Percentiles rank a stretch among this genome's conserved stretches.
Evolutionary conservation across 2,888 invertebrate genomes (phyloP).

Genomic region (Dicyrtoma fusca): DNA sequence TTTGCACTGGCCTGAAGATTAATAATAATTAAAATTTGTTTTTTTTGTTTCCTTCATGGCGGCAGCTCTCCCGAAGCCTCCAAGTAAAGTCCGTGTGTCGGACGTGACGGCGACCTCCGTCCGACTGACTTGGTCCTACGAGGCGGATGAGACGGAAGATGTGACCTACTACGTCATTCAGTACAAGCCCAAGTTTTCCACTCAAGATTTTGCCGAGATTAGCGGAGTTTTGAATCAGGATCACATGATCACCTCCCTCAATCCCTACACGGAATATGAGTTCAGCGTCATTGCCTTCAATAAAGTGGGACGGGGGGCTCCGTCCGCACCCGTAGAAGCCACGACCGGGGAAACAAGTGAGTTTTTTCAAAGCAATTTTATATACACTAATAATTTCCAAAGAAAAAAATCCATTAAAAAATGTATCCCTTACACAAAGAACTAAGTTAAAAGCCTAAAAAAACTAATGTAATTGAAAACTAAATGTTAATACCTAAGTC

Average conservation of each 20-base stretch:
- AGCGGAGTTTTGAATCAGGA: constrained; percentile 91
- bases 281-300: constrained; percentile 95
- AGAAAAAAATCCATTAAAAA: too few relatives aligned
- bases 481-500: too few relatives aligned
- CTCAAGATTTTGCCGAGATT: constrained; percentile 89
- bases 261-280: constrained; percentile 95
- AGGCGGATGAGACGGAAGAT: constrained; percentile 73
- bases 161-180: constrained; percentile 96
- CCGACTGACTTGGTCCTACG: constrained; percentile 89
- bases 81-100: constrained; percentile 84
- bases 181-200: constrained; percentile 93
- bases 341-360: constrained; percentile 96
- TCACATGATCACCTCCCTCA: constrained; percentile 85
- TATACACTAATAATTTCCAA: too few relatives aligned
- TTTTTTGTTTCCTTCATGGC: too few relatives aligned
- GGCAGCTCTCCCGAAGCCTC: constrained; percentile 88
- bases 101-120: constrained; percentile 94
- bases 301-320: constrained; percentile 87
- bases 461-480: too few relatives aligned
- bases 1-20: neutral
- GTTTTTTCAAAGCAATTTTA: too few relatives aligned
- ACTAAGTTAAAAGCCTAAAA: too few relatives aligned
- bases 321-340: constrained; percentile 84
- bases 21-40: neutral
- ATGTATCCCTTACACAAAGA: too few relatives aligned